Evolutionary conservation across 2,888 invertebrate species (phyloP).

Genomic region (Ochropacha duplaris): DNA sequence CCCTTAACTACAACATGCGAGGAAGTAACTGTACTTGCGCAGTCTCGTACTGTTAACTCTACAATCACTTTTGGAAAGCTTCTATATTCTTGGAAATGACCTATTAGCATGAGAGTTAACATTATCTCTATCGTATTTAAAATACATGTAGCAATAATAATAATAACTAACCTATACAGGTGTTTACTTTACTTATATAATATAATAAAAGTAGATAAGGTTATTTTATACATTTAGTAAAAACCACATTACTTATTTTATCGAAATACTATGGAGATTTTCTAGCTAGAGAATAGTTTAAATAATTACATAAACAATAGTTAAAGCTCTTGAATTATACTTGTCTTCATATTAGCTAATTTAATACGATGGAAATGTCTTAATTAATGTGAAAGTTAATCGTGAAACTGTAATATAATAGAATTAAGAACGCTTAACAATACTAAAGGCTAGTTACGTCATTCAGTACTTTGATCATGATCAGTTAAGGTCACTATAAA

Average conservation of each 20-base stretch:
- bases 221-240: neutral
- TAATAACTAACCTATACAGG: neutral
- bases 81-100: constrained; percentile 25
- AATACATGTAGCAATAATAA: neutral
- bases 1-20: constrained; percentile 55
- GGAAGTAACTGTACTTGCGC: constrained; percentile 60
- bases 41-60: constrained; percentile 59
- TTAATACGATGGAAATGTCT: constrained; percentile 56
- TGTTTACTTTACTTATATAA: neutral
- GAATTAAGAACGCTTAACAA: constrained; percentile 49
- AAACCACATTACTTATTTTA: constrained; percentile 11
- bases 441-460: constrained; percentile 72
- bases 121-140: neutral
- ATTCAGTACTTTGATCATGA: constrained; percentile 80
- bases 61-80: constrained; percentile 62
- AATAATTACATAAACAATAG: constrained; percentile 35
- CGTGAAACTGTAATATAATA: constrained; percentile 34
- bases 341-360: constrained; percentile 29
- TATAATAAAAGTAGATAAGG: constrained; percentile 1
- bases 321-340: constrained; percentile 44
- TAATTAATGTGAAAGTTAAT: constrained; percentile 41
- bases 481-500: constrained; percentile 80
- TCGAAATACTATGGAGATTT: constrained; percentile 21
- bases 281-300: constrained; percentile 22
- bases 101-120: constrained; percentile 17